Evolutionary conservation across 23 tunicate species (phyloP).

Genomic region (Botrylloides violaceus): DNA sequence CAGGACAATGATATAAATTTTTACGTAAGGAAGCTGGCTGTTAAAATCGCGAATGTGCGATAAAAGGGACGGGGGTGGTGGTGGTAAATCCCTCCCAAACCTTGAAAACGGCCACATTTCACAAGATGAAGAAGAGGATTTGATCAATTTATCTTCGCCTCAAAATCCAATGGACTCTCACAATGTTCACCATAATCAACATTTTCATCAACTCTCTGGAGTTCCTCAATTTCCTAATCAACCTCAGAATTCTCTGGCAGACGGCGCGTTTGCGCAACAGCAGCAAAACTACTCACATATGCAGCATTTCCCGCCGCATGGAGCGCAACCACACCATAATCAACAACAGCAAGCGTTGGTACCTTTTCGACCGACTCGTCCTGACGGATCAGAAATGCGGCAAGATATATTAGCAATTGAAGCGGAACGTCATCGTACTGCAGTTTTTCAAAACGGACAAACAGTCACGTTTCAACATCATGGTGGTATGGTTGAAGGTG

Average conservation of each 20-base stretch:
- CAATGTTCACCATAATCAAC: not conserved
- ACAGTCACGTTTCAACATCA: not conserved
- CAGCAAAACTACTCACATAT: not conserved
- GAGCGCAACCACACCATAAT: not conserved
- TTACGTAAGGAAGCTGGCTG: not conserved
- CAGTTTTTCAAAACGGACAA: not conserved
- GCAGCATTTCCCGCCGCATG: not conserved
- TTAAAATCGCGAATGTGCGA: not conserved
- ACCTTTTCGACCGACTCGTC: not conserved
- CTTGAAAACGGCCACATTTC: not conserved
- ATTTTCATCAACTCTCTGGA: not conserved
- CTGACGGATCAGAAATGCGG: not conserved
- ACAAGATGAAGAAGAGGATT: not conserved
- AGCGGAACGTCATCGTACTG: not conserved
- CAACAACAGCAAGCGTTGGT: not conserved
- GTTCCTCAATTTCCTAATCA: not conserved
- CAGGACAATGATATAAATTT: not conserved
- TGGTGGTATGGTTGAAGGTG: not conserved
- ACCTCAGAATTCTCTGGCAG: not conserved
- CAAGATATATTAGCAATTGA: not conserved
- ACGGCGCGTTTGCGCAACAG: not conserved
- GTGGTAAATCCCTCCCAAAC: not conserved
- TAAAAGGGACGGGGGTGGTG: not conserved
- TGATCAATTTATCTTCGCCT: not conserved
- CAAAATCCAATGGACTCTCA: not conserved